A percentile compares a stretch with the other conserved stretches of the same genome.
These are phyloP conservation scores for Cataglyphis livida DNA, from an alignment of 2,888 invertebrate species.

Conservation along the genomic window DNA sequence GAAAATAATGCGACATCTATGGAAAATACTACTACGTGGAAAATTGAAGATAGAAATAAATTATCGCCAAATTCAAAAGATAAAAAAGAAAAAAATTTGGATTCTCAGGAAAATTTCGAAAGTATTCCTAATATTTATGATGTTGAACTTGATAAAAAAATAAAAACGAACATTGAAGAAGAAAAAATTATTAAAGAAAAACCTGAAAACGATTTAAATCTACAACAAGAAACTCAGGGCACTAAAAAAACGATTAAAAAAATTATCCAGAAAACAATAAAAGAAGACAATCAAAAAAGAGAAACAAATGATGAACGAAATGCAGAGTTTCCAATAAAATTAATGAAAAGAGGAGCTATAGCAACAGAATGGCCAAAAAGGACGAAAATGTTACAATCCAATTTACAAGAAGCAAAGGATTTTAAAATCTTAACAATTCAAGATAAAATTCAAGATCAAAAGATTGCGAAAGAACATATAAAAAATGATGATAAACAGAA, in stretches of 20 bases:
- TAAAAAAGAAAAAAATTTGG: constrained; percentile 20
- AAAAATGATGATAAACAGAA: constrained; percentile 20
- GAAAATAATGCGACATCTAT: not conserved
- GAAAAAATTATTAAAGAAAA: constrained; percentile 60
- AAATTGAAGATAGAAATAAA: constrained; percentile 38
- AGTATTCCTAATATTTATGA: constrained; percentile 36
- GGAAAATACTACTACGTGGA: constrained; percentile 47
- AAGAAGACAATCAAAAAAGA: constrained; percentile 87
- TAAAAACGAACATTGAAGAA: constrained; percentile 47
- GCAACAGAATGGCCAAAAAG: constrained; percentile 73
- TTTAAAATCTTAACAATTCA: not conserved
- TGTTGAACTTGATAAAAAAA: constrained; percentile 27
- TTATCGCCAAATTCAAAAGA: not conserved
- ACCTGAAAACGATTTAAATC: constrained; percentile 59
- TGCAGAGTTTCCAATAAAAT: constrained; percentile 60
- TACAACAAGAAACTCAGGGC: constrained; percentile 56
- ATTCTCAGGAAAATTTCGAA: constrained; percentile 47
- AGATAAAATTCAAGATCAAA: constrained; percentile 62
- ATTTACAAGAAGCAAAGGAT: constrained; percentile 26
- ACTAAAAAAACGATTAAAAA: constrained; percentile 81
- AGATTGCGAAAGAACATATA: constrained; percentile 68
- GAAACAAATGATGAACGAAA: constrained; percentile 75
- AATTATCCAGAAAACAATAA: constrained; percentile 86
- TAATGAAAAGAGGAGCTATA: constrained; percentile 6
- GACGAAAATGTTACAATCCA: constrained; percentile 68